Conservation (phyloP, 2,797 vertebrate species). For the Mus spretus region DNA sequence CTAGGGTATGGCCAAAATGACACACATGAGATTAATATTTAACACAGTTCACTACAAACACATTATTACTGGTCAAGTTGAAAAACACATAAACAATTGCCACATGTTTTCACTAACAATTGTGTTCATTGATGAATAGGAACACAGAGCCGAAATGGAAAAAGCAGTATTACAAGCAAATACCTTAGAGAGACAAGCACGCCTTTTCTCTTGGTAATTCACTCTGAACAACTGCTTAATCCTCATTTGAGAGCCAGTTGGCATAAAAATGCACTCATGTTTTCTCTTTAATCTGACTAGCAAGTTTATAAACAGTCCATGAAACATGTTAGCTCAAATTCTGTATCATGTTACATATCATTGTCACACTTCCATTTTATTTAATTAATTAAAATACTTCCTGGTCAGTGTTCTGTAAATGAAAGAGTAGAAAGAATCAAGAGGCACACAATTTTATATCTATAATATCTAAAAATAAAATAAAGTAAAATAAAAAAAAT, state of each 20-base stretch:
- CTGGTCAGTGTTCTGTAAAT: constrained; percentile 9
- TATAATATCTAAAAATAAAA: background rate
- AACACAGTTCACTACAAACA: background rate
- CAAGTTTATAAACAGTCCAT: background rate
- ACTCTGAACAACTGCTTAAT: background rate
- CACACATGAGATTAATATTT: background rate
- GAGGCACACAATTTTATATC: background rate
- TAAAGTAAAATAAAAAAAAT: background rate
- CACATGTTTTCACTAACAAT: background rate
- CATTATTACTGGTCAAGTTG: background rate
- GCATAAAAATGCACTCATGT: background rate
- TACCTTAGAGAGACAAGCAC: background rate
- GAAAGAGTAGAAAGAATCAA: background rate
- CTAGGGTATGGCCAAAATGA: constrained; percentile 22
- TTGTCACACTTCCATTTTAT: background rate
- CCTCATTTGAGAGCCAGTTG: background rate
- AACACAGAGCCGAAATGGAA: background rate
- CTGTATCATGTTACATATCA: background rate
- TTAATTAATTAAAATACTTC: constrained; percentile 39
- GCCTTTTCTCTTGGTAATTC: background rate
- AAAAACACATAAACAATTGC: background rate
- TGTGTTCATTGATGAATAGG: background rate
- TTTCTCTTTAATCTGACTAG: constrained; percentile 56
- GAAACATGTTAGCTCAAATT: background rate
- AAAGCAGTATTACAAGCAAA: background rate